These are phyloP conservation scores for Morphnarchus princeps DNA, from an alignment of 2,113 vertebrate genomes.

Conservation along the genomic window DNA sequence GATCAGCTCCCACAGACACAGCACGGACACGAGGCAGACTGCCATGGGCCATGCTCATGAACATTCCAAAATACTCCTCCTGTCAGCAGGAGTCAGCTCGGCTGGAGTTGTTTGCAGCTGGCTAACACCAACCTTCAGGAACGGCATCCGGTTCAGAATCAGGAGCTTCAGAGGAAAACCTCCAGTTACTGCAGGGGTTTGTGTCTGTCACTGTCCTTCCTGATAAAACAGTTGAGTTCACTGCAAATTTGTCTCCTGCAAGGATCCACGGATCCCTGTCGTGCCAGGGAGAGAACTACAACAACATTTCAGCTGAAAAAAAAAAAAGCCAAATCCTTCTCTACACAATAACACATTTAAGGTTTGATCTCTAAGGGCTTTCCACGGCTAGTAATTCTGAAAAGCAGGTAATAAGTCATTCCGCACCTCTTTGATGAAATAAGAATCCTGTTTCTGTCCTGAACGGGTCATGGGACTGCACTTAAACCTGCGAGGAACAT, in stretches of 20 bases:
- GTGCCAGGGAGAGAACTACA: neutral
- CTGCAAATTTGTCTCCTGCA: neutral
- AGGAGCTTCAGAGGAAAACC: neutral
- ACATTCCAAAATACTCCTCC: neutral
- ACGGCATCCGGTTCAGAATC: fast-evolving
- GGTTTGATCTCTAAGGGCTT: neutral
- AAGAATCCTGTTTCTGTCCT: neutral
- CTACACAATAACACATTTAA: neutral
- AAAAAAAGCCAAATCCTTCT: neutral
- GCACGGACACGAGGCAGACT: fast-evolving
- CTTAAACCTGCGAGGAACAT: neutral
- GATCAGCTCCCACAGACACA: neutral
- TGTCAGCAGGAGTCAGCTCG: neutral
- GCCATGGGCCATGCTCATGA: fast-evolving
- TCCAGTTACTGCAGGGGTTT: neutral
- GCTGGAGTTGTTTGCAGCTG: neutral
- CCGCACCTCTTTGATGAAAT: fast-evolving
- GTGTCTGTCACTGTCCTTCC: neutral
- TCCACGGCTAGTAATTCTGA: neutral
- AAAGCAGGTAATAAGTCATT: neutral
- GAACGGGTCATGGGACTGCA: fast-evolving
- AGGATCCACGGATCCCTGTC: neutral
- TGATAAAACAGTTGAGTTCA: neutral
- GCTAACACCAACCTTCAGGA: neutral
- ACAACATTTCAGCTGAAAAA: neutral